Base-by-base conservation (phyloP, 2,797 vertebrate species). In the Danio choprae region DNA sequence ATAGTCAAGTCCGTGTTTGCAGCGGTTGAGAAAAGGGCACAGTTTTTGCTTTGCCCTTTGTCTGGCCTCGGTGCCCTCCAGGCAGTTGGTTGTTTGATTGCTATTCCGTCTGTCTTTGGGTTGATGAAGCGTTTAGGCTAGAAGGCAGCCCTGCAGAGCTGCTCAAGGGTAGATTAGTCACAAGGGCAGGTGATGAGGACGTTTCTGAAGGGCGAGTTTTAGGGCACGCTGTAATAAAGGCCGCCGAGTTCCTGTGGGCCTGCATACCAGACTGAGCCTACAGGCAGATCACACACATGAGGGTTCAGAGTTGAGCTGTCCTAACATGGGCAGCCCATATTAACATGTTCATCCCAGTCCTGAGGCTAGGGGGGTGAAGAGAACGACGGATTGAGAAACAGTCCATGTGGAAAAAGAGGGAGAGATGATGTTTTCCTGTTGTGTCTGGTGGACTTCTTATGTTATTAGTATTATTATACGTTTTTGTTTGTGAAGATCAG, bases 141-240 rank as follows among this genome's bases (percentile, higher is more conserved):
- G 38, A 65, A 76, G 85, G 65, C 6, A 2, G 10, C 75, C 85
- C 62, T 70, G 50, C 46, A 77, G 85, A 56, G 38, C 43, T 22
- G 79, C 81, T 79, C 9, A 13, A 16, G 83, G 85, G 64, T 72
- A 70, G 85, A 84, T 86, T 84, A 84, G 85, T 86, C 79, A 84
- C 65, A 77, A 80, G 76, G 81, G 85, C 83, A 84, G 81, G 83
- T 86, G 85, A 84, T 83, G 85, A 83, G 85, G 81, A 84, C 60
- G 74, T 86, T 86, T 76, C 83, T 86, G 81, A 83, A 77, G 83
- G 85, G 81, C 76, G 73, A 81, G 85, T 86, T 86, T 64, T 65
- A 74, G 85, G 85, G 75, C 81, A 80, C n/a, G 63, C 85, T 86
- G 84, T 86, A 86, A 86, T 86, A 84, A 86, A 86, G 82, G 83